Conservation (phyloP, 1,140 invertebrate species). For the Pararge aegeria region DNA sequence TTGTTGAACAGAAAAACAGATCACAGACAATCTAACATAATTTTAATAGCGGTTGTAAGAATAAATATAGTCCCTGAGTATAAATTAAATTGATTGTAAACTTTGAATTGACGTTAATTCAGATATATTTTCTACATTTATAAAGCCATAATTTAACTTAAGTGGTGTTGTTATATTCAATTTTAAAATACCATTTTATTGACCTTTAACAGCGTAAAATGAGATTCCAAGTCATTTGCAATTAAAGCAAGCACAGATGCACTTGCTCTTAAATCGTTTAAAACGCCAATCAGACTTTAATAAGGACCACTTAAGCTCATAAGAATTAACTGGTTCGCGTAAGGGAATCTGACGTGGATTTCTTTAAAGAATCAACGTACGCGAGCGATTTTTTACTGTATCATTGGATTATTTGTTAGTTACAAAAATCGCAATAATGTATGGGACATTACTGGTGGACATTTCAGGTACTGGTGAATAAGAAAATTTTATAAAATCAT, state of each 20-base stretch:
- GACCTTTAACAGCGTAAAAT: slow-evolving; percentile 13
- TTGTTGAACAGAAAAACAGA: too few species aligned
- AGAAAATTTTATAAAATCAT: too few species aligned
- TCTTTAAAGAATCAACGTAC: slow-evolving; percentile 6
- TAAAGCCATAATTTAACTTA: slow-evolving; percentile 2
- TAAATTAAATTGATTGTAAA: neutral
- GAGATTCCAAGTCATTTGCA: slow-evolving; percentile 13
- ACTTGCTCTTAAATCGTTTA: slow-evolving; percentile 11
- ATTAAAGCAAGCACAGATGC: slow-evolving; percentile 18
- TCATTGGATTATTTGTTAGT: neutral
- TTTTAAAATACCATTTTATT: slow-evolving; percentile 14
- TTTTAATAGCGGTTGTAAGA: too few species aligned
- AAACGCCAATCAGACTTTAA: slow-evolving; percentile 29
- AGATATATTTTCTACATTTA: neutral
- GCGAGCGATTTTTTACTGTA: neutral
- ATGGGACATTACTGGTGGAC: too few species aligned
- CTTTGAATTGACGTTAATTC: neutral
- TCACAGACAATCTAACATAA: too few species aligned
- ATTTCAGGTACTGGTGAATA: too few species aligned
- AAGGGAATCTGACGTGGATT: slow-evolving; percentile 20
- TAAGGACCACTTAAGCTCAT: slow-evolving; percentile 25
- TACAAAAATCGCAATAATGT: too few species aligned
- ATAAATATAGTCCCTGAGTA: too few species aligned
- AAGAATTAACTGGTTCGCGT: slow-evolving; percentile 20
- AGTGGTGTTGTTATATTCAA: slow-evolving; percentile 11